Percentiles rank a stretch among this genome's conserved stretches.
Evolutionary conservation across 2,888 invertebrate genomes (phyloP).

Genomic region (Eupithecia insigniata): DNA sequence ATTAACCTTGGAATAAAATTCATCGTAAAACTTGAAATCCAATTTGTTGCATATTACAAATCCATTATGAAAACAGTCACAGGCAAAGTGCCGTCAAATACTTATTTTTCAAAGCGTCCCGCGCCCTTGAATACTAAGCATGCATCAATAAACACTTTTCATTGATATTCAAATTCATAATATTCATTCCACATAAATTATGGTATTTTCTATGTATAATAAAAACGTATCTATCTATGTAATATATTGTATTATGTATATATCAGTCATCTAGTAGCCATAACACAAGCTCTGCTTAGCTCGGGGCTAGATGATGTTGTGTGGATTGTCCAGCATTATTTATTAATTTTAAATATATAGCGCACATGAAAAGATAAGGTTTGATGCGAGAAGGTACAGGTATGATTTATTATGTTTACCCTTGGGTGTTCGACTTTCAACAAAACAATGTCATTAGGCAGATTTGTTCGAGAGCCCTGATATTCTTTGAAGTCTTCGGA

Average conservation of each 20-base stretch:
- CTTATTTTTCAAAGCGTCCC: not conserved
- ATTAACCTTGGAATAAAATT: not conserved
- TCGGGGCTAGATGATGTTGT: no score
- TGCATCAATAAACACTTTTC: slow-evolving; percentile 10
- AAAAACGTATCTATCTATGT: no score
- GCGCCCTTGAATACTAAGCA: not conserved
- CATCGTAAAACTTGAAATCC: not conserved
- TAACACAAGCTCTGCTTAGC: no score
- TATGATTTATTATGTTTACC: slow-evolving; percentile 39
- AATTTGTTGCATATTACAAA: slow-evolving; percentile 7
- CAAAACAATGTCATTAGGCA: slow-evolving; percentile 36
- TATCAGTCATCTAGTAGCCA: no score
- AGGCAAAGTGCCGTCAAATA: slow-evolving; percentile 4
- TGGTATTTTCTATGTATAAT: no score
- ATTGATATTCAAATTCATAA: slow-evolving; percentile 4
- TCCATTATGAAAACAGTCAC: slow-evolving; percentile 6
- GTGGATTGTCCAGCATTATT: no score
- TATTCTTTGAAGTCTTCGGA: slow-evolving; percentile 23
- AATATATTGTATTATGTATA: no score
- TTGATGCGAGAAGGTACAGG: slow-evolving; percentile 22
- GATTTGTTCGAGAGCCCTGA: slow-evolving; percentile 14
- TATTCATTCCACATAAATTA: slow-evolving; percentile 11
- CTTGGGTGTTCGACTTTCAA: slow-evolving; percentile 36
- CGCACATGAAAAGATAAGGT: slow-evolving; percentile 24
- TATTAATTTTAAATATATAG: no score